A percentile compares a stretch with the other conserved stretches of the same genome.
These are phyloP conservation scores for Aplysina aerophoba DNA, from an alignment of 37 sponge, comb jelly and placozoan genomes.

Conservation along the genomic window DNA sequence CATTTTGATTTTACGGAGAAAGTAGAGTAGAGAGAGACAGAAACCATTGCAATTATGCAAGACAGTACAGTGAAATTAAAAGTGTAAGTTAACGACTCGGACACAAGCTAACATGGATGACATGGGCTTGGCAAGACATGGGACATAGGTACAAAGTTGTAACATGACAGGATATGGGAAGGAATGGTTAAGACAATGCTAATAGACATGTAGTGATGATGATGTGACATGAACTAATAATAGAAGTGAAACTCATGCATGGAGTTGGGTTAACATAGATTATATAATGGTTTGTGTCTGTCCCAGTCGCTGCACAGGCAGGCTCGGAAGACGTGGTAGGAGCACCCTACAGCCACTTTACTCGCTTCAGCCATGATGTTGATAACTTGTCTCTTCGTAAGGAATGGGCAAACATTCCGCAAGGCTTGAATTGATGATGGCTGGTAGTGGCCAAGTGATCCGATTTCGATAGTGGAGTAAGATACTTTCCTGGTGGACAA, in stretches of 20 bases:
- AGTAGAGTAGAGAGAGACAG: no score
- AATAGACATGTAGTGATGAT: background rate
- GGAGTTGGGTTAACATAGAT: background rate
- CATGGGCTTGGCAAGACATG: conserved; percentile 9
- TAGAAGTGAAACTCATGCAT: background rate
- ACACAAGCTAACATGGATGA: background rate
- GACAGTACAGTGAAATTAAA: background rate
- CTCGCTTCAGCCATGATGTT: background rate
- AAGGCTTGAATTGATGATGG: background rate
- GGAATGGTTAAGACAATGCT: background rate
- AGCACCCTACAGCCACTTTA: background rate
- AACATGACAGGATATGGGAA: background rate
- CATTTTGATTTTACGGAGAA: no score
- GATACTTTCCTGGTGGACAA: background rate
- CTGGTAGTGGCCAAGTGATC: background rate
- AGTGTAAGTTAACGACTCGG: background rate
- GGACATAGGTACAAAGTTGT: background rate
- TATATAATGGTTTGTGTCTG: background rate
- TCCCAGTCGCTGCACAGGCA: background rate
- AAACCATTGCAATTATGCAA: conserved; percentile 7
- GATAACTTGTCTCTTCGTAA: background rate
- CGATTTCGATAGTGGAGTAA: background rate
- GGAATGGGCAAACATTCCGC: background rate
- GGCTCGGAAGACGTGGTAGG: background rate
- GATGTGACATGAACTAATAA: background rate